A percentile compares a stretch with the other conserved stretches of the same genome.
These are phyloP conservation scores for Dynastes hyllus DNA, from an alignment of 2,888 invertebrate genomes.

Conservation along the genomic window DNA sequence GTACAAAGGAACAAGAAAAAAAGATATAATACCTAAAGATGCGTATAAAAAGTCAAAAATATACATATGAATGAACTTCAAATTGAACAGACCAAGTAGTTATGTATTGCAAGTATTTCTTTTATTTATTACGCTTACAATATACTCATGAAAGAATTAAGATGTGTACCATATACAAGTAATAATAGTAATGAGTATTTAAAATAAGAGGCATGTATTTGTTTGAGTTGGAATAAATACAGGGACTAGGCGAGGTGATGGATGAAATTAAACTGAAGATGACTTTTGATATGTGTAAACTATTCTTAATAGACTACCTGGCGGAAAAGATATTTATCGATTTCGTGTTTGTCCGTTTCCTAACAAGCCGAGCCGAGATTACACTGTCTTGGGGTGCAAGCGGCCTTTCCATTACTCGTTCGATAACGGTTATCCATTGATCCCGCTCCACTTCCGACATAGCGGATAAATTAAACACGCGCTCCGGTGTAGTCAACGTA, in stretches of 20 bases:
- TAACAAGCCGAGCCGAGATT: conserved; percentile 82
- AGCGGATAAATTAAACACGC: conserved; percentile 85
- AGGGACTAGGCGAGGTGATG: conserved; percentile 62
- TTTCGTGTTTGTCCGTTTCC: conserved; percentile 82
- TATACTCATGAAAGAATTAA: conserved; percentile 54
- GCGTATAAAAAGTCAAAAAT: conserved; percentile 1
- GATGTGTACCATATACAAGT: conserved; percentile 51
- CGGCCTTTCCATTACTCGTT: conserved; percentile 82
- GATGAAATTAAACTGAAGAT: conserved; percentile 55
- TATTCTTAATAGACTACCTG: conserved; percentile 55
- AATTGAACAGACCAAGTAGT: conserved; percentile 29
- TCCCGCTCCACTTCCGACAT: conserved; percentile 84
- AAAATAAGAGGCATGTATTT: conserved; percentile 57
- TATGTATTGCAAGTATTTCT: conserved; percentile 20
- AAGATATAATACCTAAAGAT: conserved; percentile 7
- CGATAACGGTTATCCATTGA: conserved; percentile 86
- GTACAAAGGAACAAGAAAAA: background rate
- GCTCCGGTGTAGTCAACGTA: conserved; percentile 86
- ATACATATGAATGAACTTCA: background rate
- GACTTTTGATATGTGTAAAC: conserved; percentile 51
- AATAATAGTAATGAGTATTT: conserved; percentile 54
- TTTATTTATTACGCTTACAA: conserved; percentile 49
- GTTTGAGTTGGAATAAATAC: conserved; percentile 59
- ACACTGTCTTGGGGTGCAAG: conserved; percentile 86
- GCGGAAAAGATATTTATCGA: conserved; percentile 83